phyloP scores from a whole-genome alignment of 2,797 vertebrate species.

The Spondyliosoma cantharus region DNA sequence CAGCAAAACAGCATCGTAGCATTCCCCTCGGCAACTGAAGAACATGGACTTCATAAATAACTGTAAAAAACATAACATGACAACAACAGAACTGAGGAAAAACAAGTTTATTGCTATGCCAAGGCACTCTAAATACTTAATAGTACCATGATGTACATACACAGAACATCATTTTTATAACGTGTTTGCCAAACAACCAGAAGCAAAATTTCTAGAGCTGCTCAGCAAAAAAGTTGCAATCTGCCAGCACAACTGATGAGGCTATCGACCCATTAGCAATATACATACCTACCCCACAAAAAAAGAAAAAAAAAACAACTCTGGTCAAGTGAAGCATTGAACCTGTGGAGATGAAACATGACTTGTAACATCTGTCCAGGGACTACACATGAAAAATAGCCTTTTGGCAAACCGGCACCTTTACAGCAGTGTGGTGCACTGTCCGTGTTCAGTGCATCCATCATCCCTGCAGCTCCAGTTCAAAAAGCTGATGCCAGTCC shows the following conservation, averaged over 20 bases:
- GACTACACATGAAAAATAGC: neutral
- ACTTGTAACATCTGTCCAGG: neutral
- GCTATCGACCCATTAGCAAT: neutral
- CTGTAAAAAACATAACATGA: no score
- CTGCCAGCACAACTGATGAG: neutral
- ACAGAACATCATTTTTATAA: neutral
- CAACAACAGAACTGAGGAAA: no score
- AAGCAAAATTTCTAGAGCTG: neutral
- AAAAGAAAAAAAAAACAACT: neutral
- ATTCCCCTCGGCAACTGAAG: no score
- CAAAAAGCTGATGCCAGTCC: neutral
- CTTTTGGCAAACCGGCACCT: neutral
- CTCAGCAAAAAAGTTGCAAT: no score
- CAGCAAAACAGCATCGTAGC: no score
- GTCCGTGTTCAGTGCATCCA: neutral
- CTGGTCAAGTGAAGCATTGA: neutral
- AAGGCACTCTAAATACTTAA: no score
- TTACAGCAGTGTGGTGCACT: neutral
- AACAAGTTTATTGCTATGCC: no score
- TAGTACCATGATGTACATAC: no score
- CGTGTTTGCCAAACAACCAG: neutral
- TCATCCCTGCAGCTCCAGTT: neutral
- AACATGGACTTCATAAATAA: no score
- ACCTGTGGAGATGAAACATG: neutral
- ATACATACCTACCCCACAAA: neutral